A percentile compares a stretch with the other conserved stretches of the same genome.
phyloP scores from a whole-genome alignment of 2,113 vertebrate genomes.

The Nothobranchius kuhntae region DNA sequence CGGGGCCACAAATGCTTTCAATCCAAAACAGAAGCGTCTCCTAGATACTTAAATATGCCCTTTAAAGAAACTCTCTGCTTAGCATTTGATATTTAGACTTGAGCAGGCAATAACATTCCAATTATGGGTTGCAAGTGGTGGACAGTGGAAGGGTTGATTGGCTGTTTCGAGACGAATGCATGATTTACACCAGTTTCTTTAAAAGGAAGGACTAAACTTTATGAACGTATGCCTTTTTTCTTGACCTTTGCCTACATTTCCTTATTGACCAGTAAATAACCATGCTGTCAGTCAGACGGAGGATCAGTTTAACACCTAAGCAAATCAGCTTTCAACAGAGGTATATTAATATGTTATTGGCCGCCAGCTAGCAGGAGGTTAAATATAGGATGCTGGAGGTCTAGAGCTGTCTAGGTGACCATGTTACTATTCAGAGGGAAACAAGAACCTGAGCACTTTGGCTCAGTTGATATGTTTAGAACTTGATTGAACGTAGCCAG shows the following conservation, averaged over 20 bases:
- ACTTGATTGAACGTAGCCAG: constrained; percentile 37
- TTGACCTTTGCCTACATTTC: background rate
- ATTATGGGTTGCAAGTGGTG: constrained; percentile 15
- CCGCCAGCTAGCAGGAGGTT: constrained; percentile 48
- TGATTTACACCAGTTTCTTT: no score
- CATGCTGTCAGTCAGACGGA: constrained; percentile 38
- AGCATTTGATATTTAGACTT: constrained; percentile 31
- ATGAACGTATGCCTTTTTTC: no score
- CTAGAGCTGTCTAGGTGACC: constrained; percentile 54
- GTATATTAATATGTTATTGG: constrained; percentile 70
- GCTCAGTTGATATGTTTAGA: constrained; percentile 20
- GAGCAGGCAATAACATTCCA: constrained; percentile 8
- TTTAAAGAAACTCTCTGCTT: constrained; percentile 43
- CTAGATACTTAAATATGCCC: constrained; percentile 47
- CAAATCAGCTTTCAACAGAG: constrained; percentile 69
- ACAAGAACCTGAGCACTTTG: constrained; percentile 46
- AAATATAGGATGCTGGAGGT: constrained; percentile 59
- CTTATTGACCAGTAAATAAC: constrained; percentile 32
- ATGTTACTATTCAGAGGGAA: constrained; percentile 71
- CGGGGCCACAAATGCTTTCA: constrained; percentile 27
- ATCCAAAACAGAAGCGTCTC: constrained; percentile 25
- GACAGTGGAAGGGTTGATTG: background rate
- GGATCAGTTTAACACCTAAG: constrained; percentile 69
- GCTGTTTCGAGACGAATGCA: background rate
- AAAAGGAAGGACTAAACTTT: no score